Conservation (phyloP, 2,797 vertebrate species). For the Spheniscus humboldti region DNA sequence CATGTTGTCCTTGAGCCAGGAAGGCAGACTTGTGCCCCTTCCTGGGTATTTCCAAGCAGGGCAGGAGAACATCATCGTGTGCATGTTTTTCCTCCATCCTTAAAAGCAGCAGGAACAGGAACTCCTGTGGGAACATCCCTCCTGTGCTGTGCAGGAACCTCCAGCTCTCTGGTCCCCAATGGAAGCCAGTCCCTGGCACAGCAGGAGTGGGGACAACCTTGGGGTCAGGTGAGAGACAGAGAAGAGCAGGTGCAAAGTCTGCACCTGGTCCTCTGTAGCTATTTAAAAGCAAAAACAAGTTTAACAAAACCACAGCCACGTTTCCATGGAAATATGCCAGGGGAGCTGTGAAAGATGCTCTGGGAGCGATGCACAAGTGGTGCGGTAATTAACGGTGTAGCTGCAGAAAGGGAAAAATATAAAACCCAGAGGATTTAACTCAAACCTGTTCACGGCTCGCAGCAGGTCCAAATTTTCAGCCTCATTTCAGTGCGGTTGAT, state of each 20-base stretch:
- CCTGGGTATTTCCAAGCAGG: not conserved
- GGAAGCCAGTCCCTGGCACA: not conserved
- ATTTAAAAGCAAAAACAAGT: not conserved
- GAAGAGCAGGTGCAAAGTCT: not conserved
- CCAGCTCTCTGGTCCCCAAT: not conserved
- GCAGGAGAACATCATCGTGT: not conserved
- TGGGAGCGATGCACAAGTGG: not conserved
- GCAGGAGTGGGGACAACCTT: not conserved
- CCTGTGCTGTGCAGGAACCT: not conserved
- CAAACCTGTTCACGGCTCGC: not conserved
- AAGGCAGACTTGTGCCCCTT: not conserved
- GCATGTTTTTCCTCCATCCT: not conserved
- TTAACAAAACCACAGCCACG: not conserved
- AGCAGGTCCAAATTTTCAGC: not conserved
- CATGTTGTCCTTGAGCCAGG: not conserved
- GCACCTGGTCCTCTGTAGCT: not conserved
- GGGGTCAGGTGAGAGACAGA: not conserved
- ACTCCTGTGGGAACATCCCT: not conserved
- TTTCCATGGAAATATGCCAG: slow-evolving; percentile 40
- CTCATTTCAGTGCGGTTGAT: not conserved
- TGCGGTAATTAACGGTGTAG: not conserved
- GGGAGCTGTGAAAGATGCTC: slow-evolving; percentile 1
- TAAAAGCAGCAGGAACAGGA: not conserved
- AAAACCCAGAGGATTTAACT: not conserved
- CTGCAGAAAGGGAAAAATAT: not conserved